These are phyloP conservation scores for Stenotaenia linearis DNA, from an alignment of 2,888 invertebrate genomes.

Conservation along the genomic window DNA sequence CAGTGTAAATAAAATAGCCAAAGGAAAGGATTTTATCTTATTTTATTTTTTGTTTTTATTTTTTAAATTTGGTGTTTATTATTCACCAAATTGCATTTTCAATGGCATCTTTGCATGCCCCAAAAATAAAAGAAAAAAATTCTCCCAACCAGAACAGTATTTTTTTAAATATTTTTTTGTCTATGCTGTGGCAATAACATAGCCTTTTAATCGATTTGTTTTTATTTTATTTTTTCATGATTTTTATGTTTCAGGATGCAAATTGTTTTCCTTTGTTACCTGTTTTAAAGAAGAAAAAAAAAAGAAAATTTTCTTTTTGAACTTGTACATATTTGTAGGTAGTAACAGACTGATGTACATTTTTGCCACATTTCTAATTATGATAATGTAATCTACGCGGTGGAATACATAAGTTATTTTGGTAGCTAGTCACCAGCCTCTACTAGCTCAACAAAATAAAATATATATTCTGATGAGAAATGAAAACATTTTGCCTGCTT, in stretches of 20 bases:
- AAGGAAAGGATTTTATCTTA: neutral
- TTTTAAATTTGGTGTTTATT: neutral
- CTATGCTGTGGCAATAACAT: neutral
- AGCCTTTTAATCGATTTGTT: neutral
- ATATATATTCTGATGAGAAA: constrained; percentile 29
- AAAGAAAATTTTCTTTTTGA: neutral
- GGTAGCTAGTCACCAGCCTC: constrained; percentile 30
- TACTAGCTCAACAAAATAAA: constrained; percentile 31
- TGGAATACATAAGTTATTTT: constrained; percentile 32
- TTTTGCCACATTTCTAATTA: constrained; percentile 33
- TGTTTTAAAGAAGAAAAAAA: neutral
- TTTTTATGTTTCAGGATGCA: neutral
- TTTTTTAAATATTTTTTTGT: neutral
- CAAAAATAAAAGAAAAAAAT: neutral
- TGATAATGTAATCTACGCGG: constrained; percentile 28
- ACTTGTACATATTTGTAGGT: constrained; percentile 31
- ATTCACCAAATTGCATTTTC: neutral
- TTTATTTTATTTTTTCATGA: neutral
- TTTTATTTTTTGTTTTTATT: neutral
- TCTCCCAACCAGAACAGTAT: constrained; percentile 17
- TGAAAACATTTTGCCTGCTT: neutral
- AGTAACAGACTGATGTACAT: constrained; percentile 29
- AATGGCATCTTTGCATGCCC: constrained; percentile 5
- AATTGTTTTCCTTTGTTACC: neutral
- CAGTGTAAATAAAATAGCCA: constrained; percentile 12